Evolutionary conservation across 1,140 invertebrate species (phyloP).

Genomic region (Heliothis virescens): DNA sequence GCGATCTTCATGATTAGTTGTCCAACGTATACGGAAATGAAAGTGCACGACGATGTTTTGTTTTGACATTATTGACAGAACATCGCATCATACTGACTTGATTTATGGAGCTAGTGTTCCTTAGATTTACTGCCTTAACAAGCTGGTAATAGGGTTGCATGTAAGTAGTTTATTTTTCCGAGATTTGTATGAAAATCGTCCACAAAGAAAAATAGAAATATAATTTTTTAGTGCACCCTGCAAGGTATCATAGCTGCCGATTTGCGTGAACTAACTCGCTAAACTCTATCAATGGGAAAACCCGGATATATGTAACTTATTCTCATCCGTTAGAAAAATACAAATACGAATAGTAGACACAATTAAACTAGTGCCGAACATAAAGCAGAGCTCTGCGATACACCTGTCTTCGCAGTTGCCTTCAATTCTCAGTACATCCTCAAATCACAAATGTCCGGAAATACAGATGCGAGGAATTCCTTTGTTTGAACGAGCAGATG

Average conservation of each 20-base stretch:
- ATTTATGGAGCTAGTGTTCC: not conserved
- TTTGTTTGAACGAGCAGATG: constrained; percentile 7
- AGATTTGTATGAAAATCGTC: too few species aligned
- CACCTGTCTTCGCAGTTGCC: not conserved
- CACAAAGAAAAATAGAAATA: too few species aligned
- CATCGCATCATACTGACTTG: not conserved
- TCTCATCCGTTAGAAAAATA: too few species aligned
- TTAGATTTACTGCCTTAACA: not conserved
- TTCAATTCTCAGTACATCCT: not conserved
- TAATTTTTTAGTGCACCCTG: too few species aligned
- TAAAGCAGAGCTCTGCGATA: too few species aligned
- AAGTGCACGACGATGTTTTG: not conserved
- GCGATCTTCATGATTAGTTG: constrained; percentile 18
- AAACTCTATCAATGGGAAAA: too few species aligned
- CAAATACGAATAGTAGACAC: too few species aligned
- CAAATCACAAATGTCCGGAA: constrained; percentile 4
- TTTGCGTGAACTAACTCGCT: too few species aligned
- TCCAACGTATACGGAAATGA: constrained; percentile 11
- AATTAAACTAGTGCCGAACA: too few species aligned
- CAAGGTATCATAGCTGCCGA: too few species aligned
- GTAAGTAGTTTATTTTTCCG: too few species aligned
- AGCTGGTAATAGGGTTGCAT: not conserved
- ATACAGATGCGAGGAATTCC: not conserved
- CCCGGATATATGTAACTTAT: too few species aligned
- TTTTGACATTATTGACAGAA: constrained; percentile 8